A percentile compares a stretch with the other conserved stretches of the same genome.
phyloP scores from a whole-genome alignment of 2,888 invertebrate genomes.

The Alitta virens region DNA sequence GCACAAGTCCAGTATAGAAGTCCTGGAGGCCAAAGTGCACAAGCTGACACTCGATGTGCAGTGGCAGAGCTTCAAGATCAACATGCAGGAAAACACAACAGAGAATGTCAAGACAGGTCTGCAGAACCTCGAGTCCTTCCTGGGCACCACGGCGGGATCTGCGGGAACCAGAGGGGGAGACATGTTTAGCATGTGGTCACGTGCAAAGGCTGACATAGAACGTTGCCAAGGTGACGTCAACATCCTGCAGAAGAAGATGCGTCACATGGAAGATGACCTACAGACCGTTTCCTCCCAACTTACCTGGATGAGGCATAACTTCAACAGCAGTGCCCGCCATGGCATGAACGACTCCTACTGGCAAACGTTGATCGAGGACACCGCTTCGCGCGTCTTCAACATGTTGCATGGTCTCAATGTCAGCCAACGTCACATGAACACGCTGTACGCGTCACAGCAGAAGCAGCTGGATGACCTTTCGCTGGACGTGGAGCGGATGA shows the following conservation, averaged over 20 bases:
- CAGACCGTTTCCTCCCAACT: conserved; percentile 2
- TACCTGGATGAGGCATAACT: not conserved
- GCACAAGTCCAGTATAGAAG: conserved; percentile 4
- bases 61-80: conserved; percentile 12
- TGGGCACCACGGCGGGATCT: not conserved
- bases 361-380: not conserved
- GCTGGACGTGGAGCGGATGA: conserved; percentile 13
- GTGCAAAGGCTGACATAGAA: conserved; percentile 8
- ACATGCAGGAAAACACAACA: conserved; percentile 8
- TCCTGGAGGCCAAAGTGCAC: conserved; percentile 7
- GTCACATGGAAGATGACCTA: conserved; percentile 11
- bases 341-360: not conserved
- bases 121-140: not conserved
- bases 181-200: not conserved
- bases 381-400: not conserved
- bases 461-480: conserved; percentile 15
- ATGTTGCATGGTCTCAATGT: not conserved
- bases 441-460: conserved; percentile 3
- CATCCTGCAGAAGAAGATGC: conserved; percentile 10
- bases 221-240: conserved; percentile 9
- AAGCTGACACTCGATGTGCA: conserved; percentile 4
- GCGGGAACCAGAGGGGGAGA: not conserved
- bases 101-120: not conserved
- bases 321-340: not conserved
- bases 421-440: not conserved